Percentiles rank a stretch among this genome's conserved stretches.
Evolutionary conservation across 2,113 vertebrate genomes (phyloP).

Genomic region (Antennarius striatus): DNA sequence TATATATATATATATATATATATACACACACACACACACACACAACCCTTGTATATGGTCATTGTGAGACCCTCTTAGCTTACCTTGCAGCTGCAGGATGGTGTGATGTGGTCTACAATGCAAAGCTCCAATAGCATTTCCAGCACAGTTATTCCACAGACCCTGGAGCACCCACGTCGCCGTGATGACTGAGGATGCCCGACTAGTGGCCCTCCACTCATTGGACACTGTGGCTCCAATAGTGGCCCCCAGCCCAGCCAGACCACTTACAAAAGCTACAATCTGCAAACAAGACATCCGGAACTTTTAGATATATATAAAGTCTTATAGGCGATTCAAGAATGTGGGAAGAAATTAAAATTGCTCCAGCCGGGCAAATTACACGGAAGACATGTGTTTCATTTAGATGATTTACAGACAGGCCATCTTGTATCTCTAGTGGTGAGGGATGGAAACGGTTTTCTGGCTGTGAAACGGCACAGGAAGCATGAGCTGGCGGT

Average conservation of each 20-base stretch:
- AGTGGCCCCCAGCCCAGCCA: conserved; percentile 87
- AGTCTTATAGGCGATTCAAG: conserved; percentile 23
- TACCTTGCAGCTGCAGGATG: conserved; percentile 89
- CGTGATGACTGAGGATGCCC: conserved; percentile 92
- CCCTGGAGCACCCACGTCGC: conserved; percentile 96
- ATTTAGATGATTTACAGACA: conserved; percentile 73
- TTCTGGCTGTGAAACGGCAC: conserved; percentile 32
- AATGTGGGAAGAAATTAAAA: conserved; percentile 41
- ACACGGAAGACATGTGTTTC: conserved; percentile 75
- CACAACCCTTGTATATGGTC: neutral
- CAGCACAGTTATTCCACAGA: conserved; percentile 94
- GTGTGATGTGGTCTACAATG: conserved; percentile 90
- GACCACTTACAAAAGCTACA: conserved; percentile 83
- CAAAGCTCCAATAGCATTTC: conserved; percentile 90
- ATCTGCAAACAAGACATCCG: conserved; percentile 88
- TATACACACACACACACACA: too few relatives aligned
- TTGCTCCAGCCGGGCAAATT: conserved; percentile 55
- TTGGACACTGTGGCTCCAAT: conserved; percentile 88
- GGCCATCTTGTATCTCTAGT: conserved; percentile 44
- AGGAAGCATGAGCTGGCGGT: conserved; percentile 40
- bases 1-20: too few relatives aligned
- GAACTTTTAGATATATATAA: conserved; percentile 11
- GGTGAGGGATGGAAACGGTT: conserved; percentile 27
- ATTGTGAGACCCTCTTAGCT: conserved; percentile 36
- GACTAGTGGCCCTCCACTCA: conserved; percentile 92